Percentiles rank a stretch among this genome's conserved stretches.
Conservation (phyloP, 2,797 vertebrate species). For the Epinephelus awoara region DNA sequence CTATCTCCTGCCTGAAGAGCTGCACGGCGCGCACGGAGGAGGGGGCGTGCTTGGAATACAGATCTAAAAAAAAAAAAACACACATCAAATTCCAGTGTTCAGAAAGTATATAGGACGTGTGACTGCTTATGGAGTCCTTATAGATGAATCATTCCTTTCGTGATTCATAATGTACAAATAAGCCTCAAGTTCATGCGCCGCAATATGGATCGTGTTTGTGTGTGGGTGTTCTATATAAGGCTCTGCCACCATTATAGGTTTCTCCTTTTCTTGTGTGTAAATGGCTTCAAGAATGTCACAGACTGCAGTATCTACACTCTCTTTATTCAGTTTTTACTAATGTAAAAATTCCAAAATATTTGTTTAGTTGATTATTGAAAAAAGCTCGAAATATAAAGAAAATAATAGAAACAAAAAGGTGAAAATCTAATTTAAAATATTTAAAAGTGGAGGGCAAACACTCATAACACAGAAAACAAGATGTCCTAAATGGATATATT, state of each 20-base stretch:
- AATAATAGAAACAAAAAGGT: background rate
- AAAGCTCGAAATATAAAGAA: background rate
- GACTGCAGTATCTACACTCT: background rate
- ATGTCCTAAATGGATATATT: background rate
- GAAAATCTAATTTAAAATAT: background rate
- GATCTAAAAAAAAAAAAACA: constrained; percentile 27
- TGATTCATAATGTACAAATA: constrained; percentile 63
- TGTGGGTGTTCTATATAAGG: constrained; percentile 59
- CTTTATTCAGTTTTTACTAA: background rate
- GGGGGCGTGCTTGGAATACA: constrained; percentile 54
- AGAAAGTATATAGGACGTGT: constrained; percentile 21
- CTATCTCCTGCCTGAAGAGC: constrained; percentile 64
- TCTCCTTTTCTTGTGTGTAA: constrained; percentile 8
- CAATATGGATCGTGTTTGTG: constrained; percentile 36
- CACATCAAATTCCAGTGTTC: constrained; percentile 42
- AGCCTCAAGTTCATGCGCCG: constrained; percentile 35
- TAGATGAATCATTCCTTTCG: constrained; percentile 59
- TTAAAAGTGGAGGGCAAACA: too few species aligned
- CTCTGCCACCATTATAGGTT: constrained; percentile 2
- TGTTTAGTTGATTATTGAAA: background rate
- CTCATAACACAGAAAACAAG: too few species aligned
- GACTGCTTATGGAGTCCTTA: constrained; percentile 40
- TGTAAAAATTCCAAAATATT: background rate
- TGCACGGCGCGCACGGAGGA: constrained; percentile 23
- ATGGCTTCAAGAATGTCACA: constrained; percentile 10